Base-by-base conservation (phyloP, 2,113 vertebrate genomes). In the Phylloscopus trochiloides region DNA sequence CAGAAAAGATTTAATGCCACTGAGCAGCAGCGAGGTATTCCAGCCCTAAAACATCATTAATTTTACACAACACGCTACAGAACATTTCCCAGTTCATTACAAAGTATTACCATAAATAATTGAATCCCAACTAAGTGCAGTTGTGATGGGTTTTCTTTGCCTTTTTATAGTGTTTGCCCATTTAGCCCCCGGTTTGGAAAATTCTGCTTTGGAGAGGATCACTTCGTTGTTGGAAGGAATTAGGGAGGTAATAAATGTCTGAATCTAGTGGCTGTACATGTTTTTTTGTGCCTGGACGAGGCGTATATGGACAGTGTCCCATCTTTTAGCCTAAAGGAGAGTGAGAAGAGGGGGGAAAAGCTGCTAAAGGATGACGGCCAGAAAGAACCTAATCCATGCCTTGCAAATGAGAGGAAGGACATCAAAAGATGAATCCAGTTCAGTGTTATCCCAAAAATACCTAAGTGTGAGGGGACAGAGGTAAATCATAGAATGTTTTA, bases 21-120 rank as follows among this genome's bases (percentile, higher is more conserved):
- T 13, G 73, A 93, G 75, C 62, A 95, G 92, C 59, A 88, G 62
- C 0, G 26, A 96, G 52, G 82, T 92, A 65, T 87, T 94, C 50
- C 57, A 79, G 65, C 38, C 77, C 81, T 86, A 91, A 95, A 96
- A 96, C 93, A 88, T 94, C 96, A 97, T 96, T 96, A 95, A 97
- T 96, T 95, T 96, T 96, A 96, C 90, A 97, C 88, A 89, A 74
- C 68, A 67, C 1, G 42, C 67, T 62, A 36, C 76, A 65, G 88
- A 94, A 72, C 86, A 89, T 74, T 92, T 94, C 95, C 90, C 66
- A 96, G 95, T 90, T 94, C 90, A 94, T 97, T 90, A 96, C 7
- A 4, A 76, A 78, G 71, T 48, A 95, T 84, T 89, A 61, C 84
- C 85, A 94, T 96, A 94, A 97, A 97, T 96, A 96, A 97, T 81